Evolutionary conservation across 1,140 invertebrate genomes (phyloP).

Genomic region (Plectrocnemia conspersa): DNA sequence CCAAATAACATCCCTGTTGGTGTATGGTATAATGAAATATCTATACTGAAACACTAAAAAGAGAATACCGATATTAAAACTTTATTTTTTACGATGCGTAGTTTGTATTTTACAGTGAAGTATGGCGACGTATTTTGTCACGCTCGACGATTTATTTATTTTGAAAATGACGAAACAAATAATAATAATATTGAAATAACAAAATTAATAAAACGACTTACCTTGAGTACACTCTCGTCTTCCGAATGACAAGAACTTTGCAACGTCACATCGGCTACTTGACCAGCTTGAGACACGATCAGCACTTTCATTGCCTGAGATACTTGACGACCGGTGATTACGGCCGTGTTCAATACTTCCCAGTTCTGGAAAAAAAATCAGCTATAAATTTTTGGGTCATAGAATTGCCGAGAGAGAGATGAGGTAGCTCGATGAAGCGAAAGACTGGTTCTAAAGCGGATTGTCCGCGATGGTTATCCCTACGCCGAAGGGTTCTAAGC

Average conservation of each 20-base stretch:
- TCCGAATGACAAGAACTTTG: constrained; percentile 92
- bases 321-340: constrained; percentile 88
- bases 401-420: background rate
- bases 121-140: no score
- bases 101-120: no score
- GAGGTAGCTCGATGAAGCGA: background rate
- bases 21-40: no score
- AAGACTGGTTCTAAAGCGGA: background rate
- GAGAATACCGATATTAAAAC: no score
- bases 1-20: no score
- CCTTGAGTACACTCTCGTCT: constrained; percentile 94
- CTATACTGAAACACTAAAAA: no score
- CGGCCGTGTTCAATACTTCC: constrained; percentile 93
- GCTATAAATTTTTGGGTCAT: background rate
- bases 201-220: no score
- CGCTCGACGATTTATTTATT: no score
- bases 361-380: constrained; percentile 68
- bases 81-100: no score
- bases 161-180: no score
- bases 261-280: constrained; percentile 91
- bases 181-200: no score
- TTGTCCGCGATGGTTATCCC: background rate
- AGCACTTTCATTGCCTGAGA: constrained; percentile 94
- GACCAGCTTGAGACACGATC: constrained; percentile 88
- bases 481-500: no score